These are phyloP conservation scores for Ambastaia sidthimunki DNA, from an alignment of 2,797 vertebrate species.

Conservation along the genomic window DNA sequence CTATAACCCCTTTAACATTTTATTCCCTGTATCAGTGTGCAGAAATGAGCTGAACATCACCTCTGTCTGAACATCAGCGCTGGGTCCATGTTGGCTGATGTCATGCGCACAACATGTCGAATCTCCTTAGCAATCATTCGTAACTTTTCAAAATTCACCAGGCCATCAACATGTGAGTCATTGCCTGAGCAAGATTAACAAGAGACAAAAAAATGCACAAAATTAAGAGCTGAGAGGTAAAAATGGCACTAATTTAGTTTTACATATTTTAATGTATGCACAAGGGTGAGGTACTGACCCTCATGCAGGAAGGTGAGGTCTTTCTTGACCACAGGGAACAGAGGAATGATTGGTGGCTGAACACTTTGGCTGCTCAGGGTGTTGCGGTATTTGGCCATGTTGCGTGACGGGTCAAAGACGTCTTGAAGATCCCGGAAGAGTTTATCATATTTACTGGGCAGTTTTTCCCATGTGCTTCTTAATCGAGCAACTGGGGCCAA, in stretches of 20 bases:
- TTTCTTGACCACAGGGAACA: constrained; percentile 98
- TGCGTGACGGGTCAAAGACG: constrained; percentile 95
- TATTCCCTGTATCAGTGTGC: neutral
- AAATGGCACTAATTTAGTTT: too few relatives aligned
- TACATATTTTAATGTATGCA: neutral
- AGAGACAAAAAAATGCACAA: neutral
- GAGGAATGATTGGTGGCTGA: constrained; percentile 96
- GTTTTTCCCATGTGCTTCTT: constrained; percentile 92
- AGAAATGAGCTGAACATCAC: constrained; percentile 67
- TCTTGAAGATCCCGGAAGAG: constrained; percentile 95
- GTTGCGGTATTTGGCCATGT: constrained; percentile 98
- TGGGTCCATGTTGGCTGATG: constrained; percentile 96
- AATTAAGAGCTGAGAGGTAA: too few relatives aligned
- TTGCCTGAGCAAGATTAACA: constrained; percentile 79
- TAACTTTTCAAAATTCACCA: constrained; percentile 97
- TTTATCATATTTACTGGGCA: constrained; percentile 96
- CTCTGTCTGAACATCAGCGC: constrained; percentile 98
- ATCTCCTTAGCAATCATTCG: constrained; percentile 98
- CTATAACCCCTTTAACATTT: neutral
- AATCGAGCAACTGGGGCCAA: constrained; percentile 91
- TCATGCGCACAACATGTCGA: constrained; percentile 91
- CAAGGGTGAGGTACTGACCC: constrained; percentile 74
- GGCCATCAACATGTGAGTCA: constrained; percentile 91
- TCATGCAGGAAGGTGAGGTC: constrained; percentile 98
- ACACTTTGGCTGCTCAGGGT: constrained; percentile 96